Evolutionary conservation across 2,888 invertebrate species (phyloP), one percentile per base, ranked within the genome.

Genomic region (Cepaea hortensis): DNA sequence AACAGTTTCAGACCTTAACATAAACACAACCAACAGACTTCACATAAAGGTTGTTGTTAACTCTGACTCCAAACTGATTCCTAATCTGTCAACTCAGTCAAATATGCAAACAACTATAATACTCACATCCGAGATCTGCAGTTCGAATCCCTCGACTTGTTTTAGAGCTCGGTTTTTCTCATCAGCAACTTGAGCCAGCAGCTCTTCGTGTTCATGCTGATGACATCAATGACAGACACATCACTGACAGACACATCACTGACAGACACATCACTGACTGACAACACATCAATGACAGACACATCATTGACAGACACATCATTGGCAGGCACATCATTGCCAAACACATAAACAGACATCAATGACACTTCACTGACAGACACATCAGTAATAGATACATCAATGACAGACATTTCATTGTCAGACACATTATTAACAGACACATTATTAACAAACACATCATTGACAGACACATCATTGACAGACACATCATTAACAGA

Each of bases 121-220:
- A 82, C 87, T 88, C 90, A 94, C 94, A 90, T 94, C 92, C 75
- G 91, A 90, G 55, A 92, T 89, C 72, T 91, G 90, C 48, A 90
- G 89, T 46, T 93, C 90, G 65, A 90, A 87, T 61, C 91, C 90
- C 83, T 91, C 89, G 46, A 89, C 89, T 77, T 91, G 89, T n/a
- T 87, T 81, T 35, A 89, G 85, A 9, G 88, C 81, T 85, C 93
- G 90, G 48, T 90, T 89, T 83, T 91, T 90, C 70, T 91, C 88
- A 80, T 92, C 90, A 84, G 91, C 88, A 11, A 93, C 50, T 88
- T 91, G 91, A 62, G 89, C 90, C 84, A 92, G 91, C 62, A 94
- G 87, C n/a, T 93, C 93, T 81, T 95, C 94, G 90, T 93, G 92
- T 89, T 95, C 94, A 90, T 92, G 91, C 94, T 95, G 90, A 73